Evolutionary conservation across 2,797 vertebrate species (phyloP).

Genomic region (Periparus ater): DNA sequence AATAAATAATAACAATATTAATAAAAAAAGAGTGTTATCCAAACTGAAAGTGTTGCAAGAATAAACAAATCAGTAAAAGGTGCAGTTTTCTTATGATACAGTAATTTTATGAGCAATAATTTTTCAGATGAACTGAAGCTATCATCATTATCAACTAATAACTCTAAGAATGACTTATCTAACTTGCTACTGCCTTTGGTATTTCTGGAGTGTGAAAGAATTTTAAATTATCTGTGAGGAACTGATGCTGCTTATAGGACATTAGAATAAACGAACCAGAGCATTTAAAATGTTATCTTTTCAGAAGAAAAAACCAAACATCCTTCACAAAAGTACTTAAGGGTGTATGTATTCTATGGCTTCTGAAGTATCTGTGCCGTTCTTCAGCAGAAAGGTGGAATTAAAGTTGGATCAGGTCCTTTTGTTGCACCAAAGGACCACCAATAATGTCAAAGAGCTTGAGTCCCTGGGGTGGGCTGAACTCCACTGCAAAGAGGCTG

Average conservation of each 20-base stretch:
- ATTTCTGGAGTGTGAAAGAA: constrained; percentile 51
- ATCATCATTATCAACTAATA: constrained; percentile 55
- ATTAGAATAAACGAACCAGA: constrained; percentile 44
- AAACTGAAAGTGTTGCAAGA: constrained; percentile 19
- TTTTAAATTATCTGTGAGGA: constrained; percentile 52
- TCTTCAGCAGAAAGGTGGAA: not conserved
- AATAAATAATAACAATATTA: constrained; percentile 54
- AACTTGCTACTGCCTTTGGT: constrained; percentile 27
- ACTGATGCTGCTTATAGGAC: constrained; percentile 13
- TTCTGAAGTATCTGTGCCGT: not conserved
- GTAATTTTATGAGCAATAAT: constrained; percentile 53
- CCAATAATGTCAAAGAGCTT: not conserved
- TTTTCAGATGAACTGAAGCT: constrained; percentile 59
- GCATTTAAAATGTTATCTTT: constrained; percentile 5
- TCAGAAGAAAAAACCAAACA: constrained; percentile 33
- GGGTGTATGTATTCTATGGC: not conserved
- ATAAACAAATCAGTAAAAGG: constrained; percentile 56
- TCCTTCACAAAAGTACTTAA: not conserved
- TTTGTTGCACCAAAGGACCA: not conserved
- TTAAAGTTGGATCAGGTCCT: not conserved
- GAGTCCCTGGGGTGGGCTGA: not conserved
- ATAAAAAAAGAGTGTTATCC: constrained; percentile 15
- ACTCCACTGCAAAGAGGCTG: not conserved
- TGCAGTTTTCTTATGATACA: constrained; percentile 48
- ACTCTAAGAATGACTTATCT: constrained; percentile 58